phyloP scores from a whole-genome alignment of 2,113 vertebrate genomes.

The Euleptes europaea region DNA sequence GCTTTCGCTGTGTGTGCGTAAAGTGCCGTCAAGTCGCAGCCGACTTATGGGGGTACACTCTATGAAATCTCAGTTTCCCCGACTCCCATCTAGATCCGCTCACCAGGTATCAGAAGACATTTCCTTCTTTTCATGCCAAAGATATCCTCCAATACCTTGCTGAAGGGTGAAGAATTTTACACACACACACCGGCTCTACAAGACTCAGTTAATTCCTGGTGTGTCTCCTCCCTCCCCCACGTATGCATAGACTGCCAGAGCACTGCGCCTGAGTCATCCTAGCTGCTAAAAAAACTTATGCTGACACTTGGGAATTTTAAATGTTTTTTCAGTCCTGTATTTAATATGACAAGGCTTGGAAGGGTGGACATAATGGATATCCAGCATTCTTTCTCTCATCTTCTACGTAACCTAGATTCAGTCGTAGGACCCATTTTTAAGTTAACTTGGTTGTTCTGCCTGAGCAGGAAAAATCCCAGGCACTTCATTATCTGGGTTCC shows the following conservation, averaged over 20 bases:
- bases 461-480: background rate
- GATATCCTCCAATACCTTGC: background rate
- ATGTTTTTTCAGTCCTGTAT: background rate
- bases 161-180: too few relatives aligned
- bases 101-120: background rate
- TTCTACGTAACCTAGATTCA: background rate
- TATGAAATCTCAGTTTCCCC: background rate
- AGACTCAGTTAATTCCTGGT: background rate
- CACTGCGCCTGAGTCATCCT: background rate
- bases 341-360: background rate
- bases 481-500: background rate
- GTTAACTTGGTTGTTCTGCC: background rate
- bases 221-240: background rate
- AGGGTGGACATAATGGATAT: background rate
- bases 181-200: background rate
- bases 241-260: background rate
- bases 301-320: background rate
- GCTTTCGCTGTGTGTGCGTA: background rate
- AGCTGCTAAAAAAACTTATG: background rate
- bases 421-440: background rate
- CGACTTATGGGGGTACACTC: too few relatives aligned
- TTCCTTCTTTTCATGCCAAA: background rate
- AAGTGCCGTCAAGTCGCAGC: too few relatives aligned
- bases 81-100: background rate
- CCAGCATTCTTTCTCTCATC: background rate